Base-by-base conservation (phyloP, 1,140 invertebrate genomes). In the Sycophila sp. region DNA sequence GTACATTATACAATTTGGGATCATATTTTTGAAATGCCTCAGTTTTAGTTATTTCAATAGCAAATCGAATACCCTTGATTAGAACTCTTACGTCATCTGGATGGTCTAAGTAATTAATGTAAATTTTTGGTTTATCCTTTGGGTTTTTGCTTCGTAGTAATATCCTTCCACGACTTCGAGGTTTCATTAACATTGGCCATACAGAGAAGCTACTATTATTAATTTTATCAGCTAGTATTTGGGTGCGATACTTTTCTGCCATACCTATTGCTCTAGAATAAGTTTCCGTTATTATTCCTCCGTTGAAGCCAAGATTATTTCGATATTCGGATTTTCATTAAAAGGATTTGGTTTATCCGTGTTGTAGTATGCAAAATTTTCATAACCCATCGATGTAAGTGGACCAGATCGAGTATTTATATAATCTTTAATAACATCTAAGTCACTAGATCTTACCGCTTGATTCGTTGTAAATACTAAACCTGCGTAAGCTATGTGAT, bases 21-120 rank as follows among this genome's bases (percentile, higher is more conserved):
- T 89, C 85, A 6, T 91, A 84, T 62, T 85, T 87, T 76, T 87
- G 82, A 81, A 94, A 89, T 0, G 90, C 78, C 10, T 85, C 80
- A 24, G 90, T 90, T 36, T 88, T 81, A 17, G 88, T 80, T 53
- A 94, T 78, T 38, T 88, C 80, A 26, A 92, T 81, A 0, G 89
- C 86, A 10, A 87, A 81, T 73, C 90, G 88, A 0, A 93, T 88
- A 1, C 91, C 92, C 22, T 87, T 84, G 5, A 91, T 87, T 0
- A 92, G 83, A 17, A 91, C 87, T 72, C 89, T 85, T 32, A 92
- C 76, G 73, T 94, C 92, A 26, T 91, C 88, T 1, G 87, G 80
- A 81, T 92, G 83, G 26, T 87, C 83, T 55, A 94, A 91, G 76
- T 95, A 96, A 74, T 94, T 94, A 0, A 95, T 91, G 76, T 94